These are phyloP conservation scores for Callipepla californica DNA, from an alignment of 2,113 vertebrate genomes.

Conservation along the genomic window DNA sequence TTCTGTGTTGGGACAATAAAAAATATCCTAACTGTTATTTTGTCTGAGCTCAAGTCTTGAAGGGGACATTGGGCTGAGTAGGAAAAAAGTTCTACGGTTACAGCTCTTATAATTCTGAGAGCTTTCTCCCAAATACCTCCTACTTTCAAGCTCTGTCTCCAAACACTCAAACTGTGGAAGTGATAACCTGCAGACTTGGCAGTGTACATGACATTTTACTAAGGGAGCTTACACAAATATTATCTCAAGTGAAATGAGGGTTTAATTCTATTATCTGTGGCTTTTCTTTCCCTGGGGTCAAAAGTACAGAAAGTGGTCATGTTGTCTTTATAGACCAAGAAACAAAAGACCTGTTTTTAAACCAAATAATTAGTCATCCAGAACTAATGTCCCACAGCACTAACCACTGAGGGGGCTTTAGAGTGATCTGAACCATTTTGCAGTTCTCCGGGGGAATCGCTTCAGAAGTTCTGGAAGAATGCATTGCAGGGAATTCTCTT, in stretches of 20 bases:
- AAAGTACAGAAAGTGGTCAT: slow-evolving; percentile 80
- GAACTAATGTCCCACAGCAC: slow-evolving; percentile 71
- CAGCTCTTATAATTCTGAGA: slow-evolving; percentile 63
- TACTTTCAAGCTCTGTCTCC: slow-evolving; percentile 67
- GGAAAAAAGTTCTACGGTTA: slow-evolving; percentile 63
- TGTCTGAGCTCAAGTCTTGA: slow-evolving; percentile 62
- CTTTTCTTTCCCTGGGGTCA: slow-evolving; percentile 84
- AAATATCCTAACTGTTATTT: slow-evolving; percentile 60
- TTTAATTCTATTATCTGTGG: slow-evolving; percentile 90
- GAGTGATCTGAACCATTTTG: slow-evolving; percentile 9
- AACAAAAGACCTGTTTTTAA: slow-evolving; percentile 72
- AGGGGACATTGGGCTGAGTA: slow-evolving; percentile 55
- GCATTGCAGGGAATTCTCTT: neutral
- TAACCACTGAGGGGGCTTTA: slow-evolving; percentile 33
- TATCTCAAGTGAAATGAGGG: slow-evolving; percentile 82
- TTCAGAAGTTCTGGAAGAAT: neutral
- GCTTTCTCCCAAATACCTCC: slow-evolving; percentile 66
- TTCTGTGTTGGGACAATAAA: slow-evolving; percentile 68
- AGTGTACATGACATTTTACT: slow-evolving; percentile 76
- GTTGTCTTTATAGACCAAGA: slow-evolving; percentile 72
- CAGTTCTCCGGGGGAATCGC: slow-evolving; percentile 18
- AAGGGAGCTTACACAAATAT: slow-evolving; percentile 87
- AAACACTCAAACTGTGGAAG: slow-evolving; percentile 67
- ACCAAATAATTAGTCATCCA: slow-evolving; percentile 75
- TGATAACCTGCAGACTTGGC: slow-evolving; percentile 78